Conservation (phyloP, 2,113 vertebrate species). For the Ifrita kowaldi region DNA sequence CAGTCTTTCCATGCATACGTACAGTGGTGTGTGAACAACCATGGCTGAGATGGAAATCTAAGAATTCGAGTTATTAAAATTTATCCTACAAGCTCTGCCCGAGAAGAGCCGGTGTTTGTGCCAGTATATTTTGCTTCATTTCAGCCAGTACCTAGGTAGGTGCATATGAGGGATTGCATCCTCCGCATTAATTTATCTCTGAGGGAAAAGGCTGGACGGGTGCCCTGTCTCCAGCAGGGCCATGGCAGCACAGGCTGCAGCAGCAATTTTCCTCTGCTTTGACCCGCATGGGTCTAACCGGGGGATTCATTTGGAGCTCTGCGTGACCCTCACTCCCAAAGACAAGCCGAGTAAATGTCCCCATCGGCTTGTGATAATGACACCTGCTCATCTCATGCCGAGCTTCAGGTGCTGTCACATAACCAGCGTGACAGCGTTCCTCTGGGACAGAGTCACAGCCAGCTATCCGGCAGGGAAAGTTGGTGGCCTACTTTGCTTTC, state of each 20-base stretch:
- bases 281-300: rapidly evolving
- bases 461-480: not conserved
- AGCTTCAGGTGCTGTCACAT: not conserved
- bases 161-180: rapidly evolving
- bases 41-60: not conserved
- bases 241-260: rapidly evolving
- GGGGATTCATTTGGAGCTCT: not conserved
- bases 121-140: not conserved
- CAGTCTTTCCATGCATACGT: rapidly evolving
- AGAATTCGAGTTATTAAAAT: not conserved
- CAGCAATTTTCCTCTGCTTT: not conserved
- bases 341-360: not conserved
- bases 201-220: not conserved
- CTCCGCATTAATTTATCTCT: not conserved
- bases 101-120: not conserved
- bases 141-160: not conserved
- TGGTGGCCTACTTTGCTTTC: not conserved
- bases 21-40: rapidly evolving
- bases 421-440: not conserved
- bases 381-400: not conserved
- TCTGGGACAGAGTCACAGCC: not conserved
- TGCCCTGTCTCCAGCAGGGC: not conserved
- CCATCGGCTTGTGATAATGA: not conserved
- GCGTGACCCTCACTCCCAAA: not conserved
- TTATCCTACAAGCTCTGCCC: not conserved